phyloP scores from a whole-genome alignment of 2,113 vertebrate genomes.

The Hippocampus mohnikei region DNA sequence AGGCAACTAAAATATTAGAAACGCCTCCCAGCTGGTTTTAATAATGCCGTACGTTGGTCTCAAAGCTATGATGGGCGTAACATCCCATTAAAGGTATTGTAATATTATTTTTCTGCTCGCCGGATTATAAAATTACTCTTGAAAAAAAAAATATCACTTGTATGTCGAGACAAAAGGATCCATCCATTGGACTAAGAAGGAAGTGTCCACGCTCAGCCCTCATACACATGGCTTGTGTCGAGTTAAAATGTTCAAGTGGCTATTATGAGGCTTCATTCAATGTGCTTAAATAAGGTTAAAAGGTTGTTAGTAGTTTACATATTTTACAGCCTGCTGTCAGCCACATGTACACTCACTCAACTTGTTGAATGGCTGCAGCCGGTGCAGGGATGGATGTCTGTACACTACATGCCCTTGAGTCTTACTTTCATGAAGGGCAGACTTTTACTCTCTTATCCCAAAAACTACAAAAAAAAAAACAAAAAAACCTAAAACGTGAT shows the following conservation, averaged over 20 bases:
- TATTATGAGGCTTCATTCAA: conserved; percentile 62
- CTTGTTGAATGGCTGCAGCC: conserved; percentile 15
- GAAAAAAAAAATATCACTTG: not conserved
- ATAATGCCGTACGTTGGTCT: too few species aligned
- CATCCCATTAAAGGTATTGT: too few species aligned
- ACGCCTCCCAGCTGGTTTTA: too few species aligned
- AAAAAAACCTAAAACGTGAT: not conserved
- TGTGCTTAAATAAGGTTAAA: conserved; percentile 49
- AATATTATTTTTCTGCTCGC: too few species aligned
- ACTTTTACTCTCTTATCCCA: not conserved
- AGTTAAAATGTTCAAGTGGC: conserved; percentile 65
- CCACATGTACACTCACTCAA: conserved; percentile 9
- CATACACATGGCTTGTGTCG: conserved; percentile 56
- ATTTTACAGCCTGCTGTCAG: conserved; percentile 52
- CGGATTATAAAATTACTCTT: too few species aligned
- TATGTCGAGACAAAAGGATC: not conserved
- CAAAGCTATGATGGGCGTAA: too few species aligned
- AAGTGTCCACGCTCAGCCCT: not conserved
- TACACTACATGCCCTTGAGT: conserved; percentile 45
- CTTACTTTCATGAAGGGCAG: not conserved
- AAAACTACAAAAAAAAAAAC: not conserved
- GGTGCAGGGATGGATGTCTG: not conserved
- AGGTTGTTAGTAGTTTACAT: conserved; percentile 51
- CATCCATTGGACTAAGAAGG: not conserved
- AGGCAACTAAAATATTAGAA: too few species aligned